Base-by-base conservation (phyloP, 1,140 invertebrate species). In the Ceratina australensis region DNA sequence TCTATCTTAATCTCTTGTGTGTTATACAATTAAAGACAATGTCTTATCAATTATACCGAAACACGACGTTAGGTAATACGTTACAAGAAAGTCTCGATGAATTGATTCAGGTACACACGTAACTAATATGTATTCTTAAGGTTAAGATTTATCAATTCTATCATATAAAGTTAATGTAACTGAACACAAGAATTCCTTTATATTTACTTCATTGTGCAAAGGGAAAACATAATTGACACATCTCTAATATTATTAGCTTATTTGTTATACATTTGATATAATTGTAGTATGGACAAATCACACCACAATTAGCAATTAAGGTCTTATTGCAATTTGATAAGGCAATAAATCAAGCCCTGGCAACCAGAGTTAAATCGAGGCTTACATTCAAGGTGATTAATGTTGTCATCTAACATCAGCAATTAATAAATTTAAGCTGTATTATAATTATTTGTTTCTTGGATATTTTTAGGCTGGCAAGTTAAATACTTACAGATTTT, bases 401-500 rank as follows among this genome's bases (percentile, higher is more conserved):
- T 10, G 16, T 69, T 73, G 47, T 16, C 3, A 16, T 50, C 52
- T 47, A 24, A n/a, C 15, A 56, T 20, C 52, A 68, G 20, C 18
- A 0, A 22, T 54, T 72, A 65, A 49, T 57, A 22, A 74, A 3
- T n/a, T 68, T 20, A n/a, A n/a, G n/a, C n/a, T n/a, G n/a, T 15
- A 28, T 60, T 79, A 61, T 76, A 50, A 66, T 75, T 60, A 42
- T 42, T 28, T 77, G 49, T 88, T 63, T 79, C 81, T 42, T 16
- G 42, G 81, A 52, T 12, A 52, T 24, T 89, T 90, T 85, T 87
- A 97, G 95, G 98, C 98, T 82, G 97, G 97, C 50, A 99, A 99
- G 94, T 93, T 99, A 78, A 98, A 98, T 89, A 99, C 98, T 0
- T 99, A 99, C 91, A 95, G 99, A 87, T 99, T 99, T 93, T 99